A percentile compares a stretch with the other conserved stretches of the same genome.
These are phyloP conservation scores for Drosophila phalerata DNA, from an alignment of 2,888 invertebrate species.

Conservation along the genomic window DNA sequence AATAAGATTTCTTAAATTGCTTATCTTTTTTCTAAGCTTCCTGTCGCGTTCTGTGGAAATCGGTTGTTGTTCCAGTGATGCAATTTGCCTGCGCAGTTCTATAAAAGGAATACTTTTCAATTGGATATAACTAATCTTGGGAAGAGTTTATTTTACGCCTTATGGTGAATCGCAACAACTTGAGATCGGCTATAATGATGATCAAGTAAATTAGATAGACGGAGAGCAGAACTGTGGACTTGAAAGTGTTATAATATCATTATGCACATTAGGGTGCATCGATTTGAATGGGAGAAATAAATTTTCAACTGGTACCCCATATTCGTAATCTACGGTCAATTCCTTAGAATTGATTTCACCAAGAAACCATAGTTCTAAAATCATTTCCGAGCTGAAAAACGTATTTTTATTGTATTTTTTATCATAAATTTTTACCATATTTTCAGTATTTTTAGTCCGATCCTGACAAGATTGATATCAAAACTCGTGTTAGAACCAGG, in stretches of 20 bases:
- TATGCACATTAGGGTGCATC: no score
- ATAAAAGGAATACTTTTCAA: not conserved
- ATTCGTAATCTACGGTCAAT: no score
- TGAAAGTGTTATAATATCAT: not conserved
- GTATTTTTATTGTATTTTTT: no score
- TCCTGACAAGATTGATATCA: no score
- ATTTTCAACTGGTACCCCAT: no score
- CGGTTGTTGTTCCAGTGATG: not conserved
- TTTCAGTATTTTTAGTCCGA: no score
- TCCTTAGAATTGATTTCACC: no score
- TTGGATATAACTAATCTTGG: not conserved
- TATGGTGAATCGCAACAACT: conserved; percentile 31
- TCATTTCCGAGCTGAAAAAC: no score
- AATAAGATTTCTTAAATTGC: conserved; percentile 9
- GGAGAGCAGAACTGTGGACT: conserved; percentile 3
- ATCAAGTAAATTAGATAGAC: conserved; percentile 43
- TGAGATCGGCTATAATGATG: conserved; percentile 48
- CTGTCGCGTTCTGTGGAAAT: not conserved
- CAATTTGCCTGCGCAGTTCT: conserved; percentile 22
- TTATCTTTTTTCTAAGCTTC: not conserved
- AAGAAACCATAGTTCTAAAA: no score
- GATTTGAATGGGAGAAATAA: no score
- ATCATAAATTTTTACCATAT: no score
- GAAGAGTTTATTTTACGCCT: conserved; percentile 43
- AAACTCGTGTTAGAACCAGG: no score